Base-by-base conservation (phyloP, 2,888 invertebrate genomes). In the Steinernema hermaphroditum region DNA sequence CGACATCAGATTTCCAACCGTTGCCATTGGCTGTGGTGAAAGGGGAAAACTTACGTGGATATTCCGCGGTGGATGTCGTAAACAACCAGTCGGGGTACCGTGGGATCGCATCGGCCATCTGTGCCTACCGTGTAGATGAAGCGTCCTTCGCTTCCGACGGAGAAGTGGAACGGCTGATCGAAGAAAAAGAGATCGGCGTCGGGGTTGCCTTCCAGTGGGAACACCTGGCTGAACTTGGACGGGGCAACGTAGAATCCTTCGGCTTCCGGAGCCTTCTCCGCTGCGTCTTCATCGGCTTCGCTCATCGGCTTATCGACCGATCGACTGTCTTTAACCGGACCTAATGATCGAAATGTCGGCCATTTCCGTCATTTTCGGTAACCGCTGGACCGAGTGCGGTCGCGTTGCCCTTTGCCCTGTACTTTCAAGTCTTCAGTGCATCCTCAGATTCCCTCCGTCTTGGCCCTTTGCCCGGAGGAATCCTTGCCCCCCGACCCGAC, bases 101-200 rank as follows among this genome's bases (percentile, higher is more conserved):
- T n/a, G 2, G 50, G 50, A 12, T 50, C 22, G 50, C 50, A 24
- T 1, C 24, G 50, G 50, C 2, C 50, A 22, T 19, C 24, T 4
- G 50, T 22, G 2, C 50, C 50, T 22, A 50, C 50, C 50, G 24
- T 50, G 24, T 22, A 50, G 24, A 50, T 50, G 50, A 22, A 50
- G 22, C 50, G 50, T 50, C 50, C 50, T 19, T 50, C 50, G 50
- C 50, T 24, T 12, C 24, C 50, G n/a, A 50, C 50, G 22, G 50
- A 50, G 50, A 50, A 50, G 24, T 50, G 50, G 19, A 24, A 50
- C 4, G 50, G 50, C 24, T 50, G 19, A 24, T 50, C 50, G 22
- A 22, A 19, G 22, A 50, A 50, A 24, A 24, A 50, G 6, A 50
- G 50, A 2, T 16, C 24, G 50, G 22, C 50, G 19, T 50, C 50